Evolutionary conservation across 2,888 invertebrate species (phyloP), one percentile per base, ranked within the genome.

Genomic region (Mesorhabditis spiculigera): DNA sequence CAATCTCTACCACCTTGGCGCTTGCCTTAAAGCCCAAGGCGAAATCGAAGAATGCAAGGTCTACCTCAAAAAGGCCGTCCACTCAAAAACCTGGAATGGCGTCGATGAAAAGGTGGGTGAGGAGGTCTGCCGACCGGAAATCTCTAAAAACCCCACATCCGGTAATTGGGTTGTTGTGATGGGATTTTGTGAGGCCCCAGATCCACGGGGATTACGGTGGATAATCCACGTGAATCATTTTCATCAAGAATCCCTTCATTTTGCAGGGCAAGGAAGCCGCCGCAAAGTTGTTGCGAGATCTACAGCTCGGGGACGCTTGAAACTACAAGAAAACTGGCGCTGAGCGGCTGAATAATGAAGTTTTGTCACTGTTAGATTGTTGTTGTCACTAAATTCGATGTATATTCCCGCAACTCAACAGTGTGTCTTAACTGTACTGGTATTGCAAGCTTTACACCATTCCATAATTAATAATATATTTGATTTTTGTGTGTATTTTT

Each of bases 211-310:
- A 50, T 50, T n/a, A 50, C 1, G 28, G 28, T 28, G 28, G 28
- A 28, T 28, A 28, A 28, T 28, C 28, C 28, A 28, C 28, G 28
- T 28, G 28, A 28, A 28, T 28, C 28, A 28, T 28, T 28, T 28
- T 28, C 28, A 28, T 28, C 28, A 28, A 28, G 28, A 28, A 28
- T 28, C 28, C 28, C 28, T 28, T 28, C 28, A 28, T 28, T 28
- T 50, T 50, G 8, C 58, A 50, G 58, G 58, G 58, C n/a, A 50
- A 50, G n/a, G 58, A 50, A 50, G 58, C 58, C n/a, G 58, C 58
- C n/a, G 58, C 58, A n/a, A 50, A 50, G n/a, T 50, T 50, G 58
- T n/a, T 50, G 10, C 8, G 58, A n/a, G 58, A 50, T 50, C 58
- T 50, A 2, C 58, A 50, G n/a, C 58, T 50, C n/a, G 58, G 58